Base-by-base conservation (phyloP, 2,888 invertebrate species). In the Prosopocoilus inquinatus region DNA sequence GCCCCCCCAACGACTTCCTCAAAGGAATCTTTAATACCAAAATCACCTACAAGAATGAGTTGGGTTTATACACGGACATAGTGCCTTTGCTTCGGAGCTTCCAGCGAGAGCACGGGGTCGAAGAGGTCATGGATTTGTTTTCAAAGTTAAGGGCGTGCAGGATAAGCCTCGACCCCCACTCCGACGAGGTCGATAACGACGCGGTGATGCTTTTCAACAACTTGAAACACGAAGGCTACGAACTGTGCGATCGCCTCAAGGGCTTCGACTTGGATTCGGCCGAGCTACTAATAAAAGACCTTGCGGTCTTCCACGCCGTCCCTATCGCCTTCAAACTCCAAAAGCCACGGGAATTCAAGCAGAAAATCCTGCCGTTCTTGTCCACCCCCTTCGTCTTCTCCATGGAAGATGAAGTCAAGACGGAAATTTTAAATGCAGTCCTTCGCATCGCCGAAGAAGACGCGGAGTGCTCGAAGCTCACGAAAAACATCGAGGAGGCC, bases 131-230 rank as follows among this genome's bases (percentile, higher is more conserved):
- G 20, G 73, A 81, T 36, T 67, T 77, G 1, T 71, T 78, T 44
- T 76, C 82, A 0, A 70, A 73, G 15, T 13, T 41, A 9, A 11
- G 16, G 9, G 41, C 15, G 9, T 5, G 15, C 7, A 41, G 41
- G 12, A 41, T 41, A 11, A 79, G 75, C 53, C 82, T 78, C 61
- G 82, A 82, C 0, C 76, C 78, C 1, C 71, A 38, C 9, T 45
- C 56, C 2, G 51, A 58, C 9, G 66, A 66, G 9, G 77, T 81
- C 1, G 81, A 82, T 57, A 75, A 80, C 0, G 73, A 82, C 56
- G 82, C 82, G 1, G 75, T 80, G 1, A 70, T 83, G n/a, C 60
- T 83, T 1, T 68, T 82, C 64, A 81, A 82, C 57, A 82, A 83
- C 65, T 61, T 84, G 2, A 80, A 79, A 54, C 59, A 60, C 0